A percentile compares a stretch with the other conserved stretches of the same genome.
Evolutionary conservation across 1,140 invertebrate genomes (phyloP).

Genomic region (Hylaeus volcanicus): DNA sequence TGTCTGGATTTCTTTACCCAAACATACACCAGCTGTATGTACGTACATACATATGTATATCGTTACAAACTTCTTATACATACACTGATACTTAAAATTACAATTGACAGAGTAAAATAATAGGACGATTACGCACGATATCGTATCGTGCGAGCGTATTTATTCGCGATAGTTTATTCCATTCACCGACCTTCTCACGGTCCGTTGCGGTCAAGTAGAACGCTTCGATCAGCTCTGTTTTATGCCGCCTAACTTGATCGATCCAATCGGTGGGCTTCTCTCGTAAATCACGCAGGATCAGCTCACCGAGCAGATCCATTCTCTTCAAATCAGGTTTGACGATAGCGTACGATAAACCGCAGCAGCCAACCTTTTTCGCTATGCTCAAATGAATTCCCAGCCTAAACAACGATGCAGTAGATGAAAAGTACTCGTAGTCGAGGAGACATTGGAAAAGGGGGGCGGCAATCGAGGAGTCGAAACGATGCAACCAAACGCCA

Average conservation of each 20-base stretch:
- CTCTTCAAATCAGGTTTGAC: slow-evolving; percentile 69
- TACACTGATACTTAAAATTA: too few relatives aligned
- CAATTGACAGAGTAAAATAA: too few relatives aligned
- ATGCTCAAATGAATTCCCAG: slow-evolving; percentile 71
- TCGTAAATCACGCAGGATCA: slow-evolving; percentile 64
- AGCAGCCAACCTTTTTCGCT: slow-evolving; percentile 64
- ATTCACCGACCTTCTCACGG: slow-evolving; percentile 65
- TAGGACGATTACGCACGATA: too few relatives aligned
- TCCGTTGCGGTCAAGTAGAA: slow-evolving; percentile 74
- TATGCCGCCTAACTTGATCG: slow-evolving; percentile 62
- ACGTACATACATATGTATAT: too few relatives aligned
- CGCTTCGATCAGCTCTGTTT: slow-evolving; percentile 70
- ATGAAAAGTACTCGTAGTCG: too few relatives aligned
- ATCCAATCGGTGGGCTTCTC: slow-evolving; percentile 68
- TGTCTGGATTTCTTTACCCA: too few relatives aligned
- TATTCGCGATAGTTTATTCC: neutral
- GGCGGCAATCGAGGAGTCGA: too few relatives aligned
- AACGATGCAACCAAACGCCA: too few relatives aligned
- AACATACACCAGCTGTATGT: too few relatives aligned
- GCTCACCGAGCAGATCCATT: slow-evolving; percentile 69
- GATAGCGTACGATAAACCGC: slow-evolving; percentile 63
- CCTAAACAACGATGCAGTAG: slow-evolving; percentile 32
- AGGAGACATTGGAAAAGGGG: too few relatives aligned
- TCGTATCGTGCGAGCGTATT: neutral
- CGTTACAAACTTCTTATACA: too few relatives aligned